Evolutionary conservation across 2,888 invertebrate species (phyloP).

Genomic region (Drosophila eohydei): DNA sequence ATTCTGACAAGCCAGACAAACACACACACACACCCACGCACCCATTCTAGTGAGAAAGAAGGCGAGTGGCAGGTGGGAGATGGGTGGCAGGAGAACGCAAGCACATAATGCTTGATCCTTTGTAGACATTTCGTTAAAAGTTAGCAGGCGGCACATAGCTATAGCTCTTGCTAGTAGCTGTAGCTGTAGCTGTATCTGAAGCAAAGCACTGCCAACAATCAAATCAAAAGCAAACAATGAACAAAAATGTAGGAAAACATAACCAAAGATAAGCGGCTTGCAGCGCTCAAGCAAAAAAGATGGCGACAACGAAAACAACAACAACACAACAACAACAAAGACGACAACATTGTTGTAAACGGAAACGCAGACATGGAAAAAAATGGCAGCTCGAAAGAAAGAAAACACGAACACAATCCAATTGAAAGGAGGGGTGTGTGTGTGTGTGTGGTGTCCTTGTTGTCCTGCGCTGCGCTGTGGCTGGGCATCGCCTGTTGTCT

Average conservation of each 20-base stretch:
- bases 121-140: slow-evolving; percentile 82
- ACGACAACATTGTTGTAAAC: slow-evolving; percentile 58
- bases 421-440: slow-evolving; percentile 40
- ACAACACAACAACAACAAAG: slow-evolving; percentile 22
- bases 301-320: slow-evolving; percentile 54
- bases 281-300: slow-evolving; percentile 69
- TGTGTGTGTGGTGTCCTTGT: slow-evolving; percentile 73
- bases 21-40: slow-evolving; percentile 16
- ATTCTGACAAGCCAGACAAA: slow-evolving; percentile 70
- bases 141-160: slow-evolving; percentile 39
- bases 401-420: slow-evolving; percentile 32
- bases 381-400: slow-evolving; percentile 47
- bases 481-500: slow-evolving; percentile 67
- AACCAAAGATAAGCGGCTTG: slow-evolving; percentile 81
- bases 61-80: not conserved
- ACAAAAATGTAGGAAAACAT: slow-evolving; percentile 81
- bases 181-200: slow-evolving; percentile 13
- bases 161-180: slow-evolving; percentile 1
- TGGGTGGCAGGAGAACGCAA: slow-evolving; percentile 18
- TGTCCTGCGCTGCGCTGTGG: slow-evolving; percentile 38
- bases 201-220: slow-evolving; percentile 75
- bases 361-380: slow-evolving; percentile 72
- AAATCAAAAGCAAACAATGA: slow-evolving; percentile 81
- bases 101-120: slow-evolving; percentile 74
- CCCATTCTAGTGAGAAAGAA: slow-evolving; percentile 3